Evolutionary conservation across 2,888 invertebrate species (phyloP), one percentile per base, ranked within the genome.

Genomic region (Prosapia bicincta): DNA sequence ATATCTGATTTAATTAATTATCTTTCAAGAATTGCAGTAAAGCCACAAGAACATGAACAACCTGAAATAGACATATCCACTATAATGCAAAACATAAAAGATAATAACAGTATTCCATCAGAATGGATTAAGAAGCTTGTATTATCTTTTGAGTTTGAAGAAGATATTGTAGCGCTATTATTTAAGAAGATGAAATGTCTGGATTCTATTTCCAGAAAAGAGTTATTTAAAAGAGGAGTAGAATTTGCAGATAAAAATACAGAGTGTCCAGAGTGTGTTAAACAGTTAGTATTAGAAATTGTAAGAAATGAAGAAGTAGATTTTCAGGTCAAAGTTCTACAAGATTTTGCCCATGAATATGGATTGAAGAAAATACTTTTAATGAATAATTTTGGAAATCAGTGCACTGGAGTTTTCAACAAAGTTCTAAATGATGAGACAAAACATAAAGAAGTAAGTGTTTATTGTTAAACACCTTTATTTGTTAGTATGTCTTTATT

Each of bases 371-470:
- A 74, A 20, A 28, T 74, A 30, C 69, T 74, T 15, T 65, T 65
- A 24, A 10, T 20, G 3, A 30, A 74, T 24, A 65, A 74, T 24
- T 74, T 69, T 66, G 24, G 54, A 28, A 9, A 69, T 15, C 23
- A 6, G 7, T 69, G 69, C 23, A 65, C 66, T 13, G 74, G 54
- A 26, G 65, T 69, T 24, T 74, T 74, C 26, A 74, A 74, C 15
- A 74, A 54, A 65, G 69, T 74, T 26, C 43, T 74, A 15, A 69
- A 65, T 69, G 66, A 30, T 30, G 74, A 74, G 9, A 65, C 69
- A 25, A 74, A 74, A 43, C 43, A 66, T 25, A 69, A 74, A 23
- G 74, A 74, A 69, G 74, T 74, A 65, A 30, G 74, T 24, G n/a
- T n/a, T n/a, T n/a, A n/a, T n/a, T n/a, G n/a, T n/a, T n/a, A n/a